A percentile compares a stretch with the other conserved stretches of the same genome.
Evolutionary conservation across 2,797 vertebrate species (phyloP).

Genomic region (Sebastes taczanowskii): DNA sequence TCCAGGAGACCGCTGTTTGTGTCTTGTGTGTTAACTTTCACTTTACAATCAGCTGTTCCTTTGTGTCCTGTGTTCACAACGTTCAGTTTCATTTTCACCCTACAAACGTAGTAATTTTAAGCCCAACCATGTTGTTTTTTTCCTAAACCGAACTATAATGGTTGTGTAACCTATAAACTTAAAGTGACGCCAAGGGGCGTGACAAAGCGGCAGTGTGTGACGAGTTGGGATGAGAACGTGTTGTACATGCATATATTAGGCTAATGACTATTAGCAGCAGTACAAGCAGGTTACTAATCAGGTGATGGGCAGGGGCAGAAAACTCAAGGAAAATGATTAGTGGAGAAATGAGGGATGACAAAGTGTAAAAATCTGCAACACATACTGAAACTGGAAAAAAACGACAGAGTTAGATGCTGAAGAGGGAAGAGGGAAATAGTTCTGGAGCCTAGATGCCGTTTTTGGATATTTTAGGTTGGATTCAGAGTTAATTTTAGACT

Average conservation of each 20-base stretch:
- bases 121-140: too few relatives aligned
- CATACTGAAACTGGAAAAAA: not conserved
- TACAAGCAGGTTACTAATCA: constrained; percentile 23
- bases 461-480: too few relatives aligned
- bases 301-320: constrained; percentile 9
- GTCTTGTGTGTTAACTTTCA: too few relatives aligned
- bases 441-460: not conserved
- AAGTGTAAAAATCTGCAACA: not conserved
- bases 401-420: not conserved
- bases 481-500: not conserved
- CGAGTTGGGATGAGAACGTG: not conserved
- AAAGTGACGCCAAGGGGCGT: too few relatives aligned
- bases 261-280: constrained; percentile 12
- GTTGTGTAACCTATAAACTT: too few relatives aligned
- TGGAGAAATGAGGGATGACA: constrained; percentile 8
- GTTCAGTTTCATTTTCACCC: too few relatives aligned
- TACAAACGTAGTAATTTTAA: too few relatives aligned
- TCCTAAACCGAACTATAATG: too few relatives aligned
- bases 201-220: too few relatives aligned
- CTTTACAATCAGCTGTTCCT: too few relatives aligned
- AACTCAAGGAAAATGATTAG: constrained; percentile 19
- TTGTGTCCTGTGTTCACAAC: too few relatives aligned
- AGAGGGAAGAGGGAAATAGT: not conserved
- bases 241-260: not conserved
- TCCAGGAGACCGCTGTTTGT: too few relatives aligned